Percentiles rank a stretch among this genome's conserved stretches.
These are phyloP conservation scores for Papilio gigon DNA, from an alignment of 2,888 invertebrate genomes.

Conservation along the genomic window DNA sequence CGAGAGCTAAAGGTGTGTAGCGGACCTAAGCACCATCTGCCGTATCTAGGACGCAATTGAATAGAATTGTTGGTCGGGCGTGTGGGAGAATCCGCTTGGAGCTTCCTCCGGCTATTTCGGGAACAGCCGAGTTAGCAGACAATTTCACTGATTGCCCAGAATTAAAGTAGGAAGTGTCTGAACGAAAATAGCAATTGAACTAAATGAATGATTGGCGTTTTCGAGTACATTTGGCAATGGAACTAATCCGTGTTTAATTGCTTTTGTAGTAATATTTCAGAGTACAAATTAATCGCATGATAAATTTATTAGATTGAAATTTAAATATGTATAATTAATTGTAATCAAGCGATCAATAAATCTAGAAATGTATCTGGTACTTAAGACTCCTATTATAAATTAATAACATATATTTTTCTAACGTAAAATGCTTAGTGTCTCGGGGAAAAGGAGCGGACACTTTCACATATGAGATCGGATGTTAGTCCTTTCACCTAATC, in stretches of 20 bases:
- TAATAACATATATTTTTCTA: constrained; percentile 4
- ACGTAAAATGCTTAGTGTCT: constrained; percentile 36
- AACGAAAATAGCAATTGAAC: constrained; percentile 43
- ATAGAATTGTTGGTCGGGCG: constrained; percentile 46
- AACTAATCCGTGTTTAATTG: neutral
- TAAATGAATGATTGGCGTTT: constrained; percentile 39
- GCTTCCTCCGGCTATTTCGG: constrained; percentile 58
- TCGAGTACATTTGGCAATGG: constrained; percentile 11
- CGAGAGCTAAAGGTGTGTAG: too few species aligned
- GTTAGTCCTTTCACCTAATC: constrained; percentile 49
- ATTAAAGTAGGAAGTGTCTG: constrained; percentile 43
- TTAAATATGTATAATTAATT: neutral
- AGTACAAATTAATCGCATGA: neutral
- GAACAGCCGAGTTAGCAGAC: constrained; percentile 52
- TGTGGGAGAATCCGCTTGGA: constrained; percentile 50
- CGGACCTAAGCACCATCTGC: constrained; percentile 14
- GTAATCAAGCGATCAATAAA: neutral
- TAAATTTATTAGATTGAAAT: neutral
- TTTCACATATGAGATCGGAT: constrained; percentile 45
- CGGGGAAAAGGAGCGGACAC: constrained; percentile 48
- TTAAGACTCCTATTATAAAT: neutral
- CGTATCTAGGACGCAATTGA: constrained; percentile 49
- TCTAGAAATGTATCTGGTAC: neutral
- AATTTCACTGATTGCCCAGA: constrained; percentile 48
- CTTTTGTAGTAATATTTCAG: neutral